Conservation (phyloP, 2,113 vertebrate species). For the Poecile atricapillus region DNA sequence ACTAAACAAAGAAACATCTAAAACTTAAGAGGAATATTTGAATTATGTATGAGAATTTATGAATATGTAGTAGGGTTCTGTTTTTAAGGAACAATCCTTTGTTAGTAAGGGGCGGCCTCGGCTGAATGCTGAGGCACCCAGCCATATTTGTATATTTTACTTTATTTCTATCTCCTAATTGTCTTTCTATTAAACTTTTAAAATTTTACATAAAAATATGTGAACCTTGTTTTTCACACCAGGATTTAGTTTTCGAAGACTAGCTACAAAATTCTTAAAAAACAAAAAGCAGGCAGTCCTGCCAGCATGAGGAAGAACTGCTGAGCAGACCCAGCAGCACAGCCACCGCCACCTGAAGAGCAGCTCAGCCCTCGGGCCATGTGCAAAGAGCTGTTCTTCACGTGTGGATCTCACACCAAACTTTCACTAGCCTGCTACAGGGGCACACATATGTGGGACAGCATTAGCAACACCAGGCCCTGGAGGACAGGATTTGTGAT, state of each 20-base stretch:
- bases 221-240: no score
- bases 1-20: no score
- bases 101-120: no score
- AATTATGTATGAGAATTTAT: no score
- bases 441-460: background rate
- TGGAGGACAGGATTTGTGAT: background rate
- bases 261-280: background rate
- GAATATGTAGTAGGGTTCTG: no score
- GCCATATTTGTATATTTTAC: no score
- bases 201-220: no score
- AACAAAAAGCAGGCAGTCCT: background rate
- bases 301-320: background rate
- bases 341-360: background rate
- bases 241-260: background rate
- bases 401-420: background rate
- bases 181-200: no score
- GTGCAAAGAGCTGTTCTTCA: accelerated
- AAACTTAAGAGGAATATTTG: no score
- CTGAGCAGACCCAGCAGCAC: background rate
- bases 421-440: background rate
- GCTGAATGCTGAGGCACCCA: no score
- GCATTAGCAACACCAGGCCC: background rate
- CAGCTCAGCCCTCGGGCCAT: background rate
- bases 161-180: no score
- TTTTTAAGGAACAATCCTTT: no score